Evolutionary conservation across 2,888 invertebrate genomes (phyloP).

Genomic region (Caenorhabditis sp.): DNA sequence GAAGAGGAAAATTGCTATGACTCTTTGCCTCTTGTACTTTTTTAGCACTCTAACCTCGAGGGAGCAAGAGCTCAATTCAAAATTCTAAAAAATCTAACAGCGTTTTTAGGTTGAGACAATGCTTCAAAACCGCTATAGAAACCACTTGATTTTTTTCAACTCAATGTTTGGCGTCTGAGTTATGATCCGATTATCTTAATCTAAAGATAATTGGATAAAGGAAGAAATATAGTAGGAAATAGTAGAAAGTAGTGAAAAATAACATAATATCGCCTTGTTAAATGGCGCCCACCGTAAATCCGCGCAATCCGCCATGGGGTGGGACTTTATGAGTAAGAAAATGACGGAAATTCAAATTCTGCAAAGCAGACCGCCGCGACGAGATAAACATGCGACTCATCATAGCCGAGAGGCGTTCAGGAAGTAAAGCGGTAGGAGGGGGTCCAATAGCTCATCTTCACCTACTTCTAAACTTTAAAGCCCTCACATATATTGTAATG

Average conservation of each 20-base stretch:
- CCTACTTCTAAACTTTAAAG: neutral
- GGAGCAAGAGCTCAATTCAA: too few relatives aligned
- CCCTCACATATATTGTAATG: slow-evolving; percentile 1
- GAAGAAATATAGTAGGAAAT: neutral
- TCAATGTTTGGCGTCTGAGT: too few relatives aligned
- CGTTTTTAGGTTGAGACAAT: too few relatives aligned
- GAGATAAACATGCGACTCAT: slow-evolving; percentile 52
- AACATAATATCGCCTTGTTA: neutral
- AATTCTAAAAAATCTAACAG: too few relatives aligned
- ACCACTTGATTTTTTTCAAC: too few relatives aligned
- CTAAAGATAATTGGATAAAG: too few relatives aligned
- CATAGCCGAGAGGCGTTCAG: slow-evolving; percentile 31
- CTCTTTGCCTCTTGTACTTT: too few relatives aligned
- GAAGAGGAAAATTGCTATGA: neutral
- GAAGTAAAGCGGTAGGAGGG: neutral
- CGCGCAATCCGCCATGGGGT: neutral
- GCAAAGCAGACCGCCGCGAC: slow-evolving; percentile 27
- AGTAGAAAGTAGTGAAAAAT: neutral
- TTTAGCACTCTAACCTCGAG: too few relatives aligned
- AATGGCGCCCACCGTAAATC: slow-evolving; percentile 34
- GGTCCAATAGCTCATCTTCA: neutral
- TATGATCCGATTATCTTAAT: too few relatives aligned
- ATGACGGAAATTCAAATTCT: slow-evolving; percentile 45
- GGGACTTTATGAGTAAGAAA: slow-evolving; percentile 37
- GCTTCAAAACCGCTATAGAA: too few relatives aligned